phyloP scores from a whole-genome alignment of 1,140 invertebrate genomes.

The Lasioglossum albipes region DNA sequence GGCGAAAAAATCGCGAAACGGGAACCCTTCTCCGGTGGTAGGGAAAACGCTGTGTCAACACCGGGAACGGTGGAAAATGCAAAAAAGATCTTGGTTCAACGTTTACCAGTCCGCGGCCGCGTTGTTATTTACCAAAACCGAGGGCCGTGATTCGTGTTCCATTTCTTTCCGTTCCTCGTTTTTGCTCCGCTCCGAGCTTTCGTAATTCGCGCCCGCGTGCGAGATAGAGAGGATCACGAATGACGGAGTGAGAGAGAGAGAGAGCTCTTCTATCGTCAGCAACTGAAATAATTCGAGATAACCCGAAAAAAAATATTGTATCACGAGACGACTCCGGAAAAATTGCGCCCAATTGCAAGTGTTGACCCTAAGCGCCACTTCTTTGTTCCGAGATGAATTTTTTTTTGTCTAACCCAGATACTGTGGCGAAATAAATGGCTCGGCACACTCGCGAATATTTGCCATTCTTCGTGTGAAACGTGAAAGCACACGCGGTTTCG shows the following conservation, averaged over 20 bases:
- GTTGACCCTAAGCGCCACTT: no score
- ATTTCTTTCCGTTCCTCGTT: background rate
- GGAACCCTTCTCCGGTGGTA: background rate
- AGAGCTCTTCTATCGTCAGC: no score
- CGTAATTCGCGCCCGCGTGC: background rate
- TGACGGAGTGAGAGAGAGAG: no score
- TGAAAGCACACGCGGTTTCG: no score
- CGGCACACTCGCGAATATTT: no score
- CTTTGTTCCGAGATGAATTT: no score
- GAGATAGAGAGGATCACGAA: background rate
- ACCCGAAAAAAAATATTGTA: background rate
- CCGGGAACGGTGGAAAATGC: constrained; percentile 16
- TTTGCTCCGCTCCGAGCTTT: background rate
- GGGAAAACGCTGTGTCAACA: constrained; percentile 28
- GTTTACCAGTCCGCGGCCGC: background rate
- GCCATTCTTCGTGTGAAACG: no score
- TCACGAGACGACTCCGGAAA: no score
- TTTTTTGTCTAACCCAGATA: no score
- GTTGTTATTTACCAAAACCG: constrained; percentile 39
- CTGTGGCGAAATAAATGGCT: no score
- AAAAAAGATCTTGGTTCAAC: constrained; percentile 25
- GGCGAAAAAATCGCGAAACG: constrained; percentile 1
- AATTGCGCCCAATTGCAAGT: no score
- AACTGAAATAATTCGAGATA: background rate
- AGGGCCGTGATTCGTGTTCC: constrained; percentile 18